Base-by-base conservation (phyloP, 1,140 invertebrate genomes). In the Phenacoccus solenopsis region DNA sequence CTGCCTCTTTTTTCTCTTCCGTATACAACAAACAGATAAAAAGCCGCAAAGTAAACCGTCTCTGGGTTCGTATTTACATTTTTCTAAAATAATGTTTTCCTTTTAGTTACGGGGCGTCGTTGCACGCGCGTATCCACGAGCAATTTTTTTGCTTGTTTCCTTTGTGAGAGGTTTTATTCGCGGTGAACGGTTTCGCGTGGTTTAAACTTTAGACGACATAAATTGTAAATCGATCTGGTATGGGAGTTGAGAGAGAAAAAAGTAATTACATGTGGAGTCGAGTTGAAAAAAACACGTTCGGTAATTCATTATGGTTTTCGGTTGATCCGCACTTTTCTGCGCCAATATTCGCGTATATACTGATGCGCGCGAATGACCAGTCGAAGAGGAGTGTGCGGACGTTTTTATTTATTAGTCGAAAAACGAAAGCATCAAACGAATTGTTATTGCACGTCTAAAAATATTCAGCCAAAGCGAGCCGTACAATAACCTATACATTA, bases 1-100 rank as follows among this genome's bases (percentile, higher is more conserved):
- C 59, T 64, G 59, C 25, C 25, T 64, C 25, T 20, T 27, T 64
- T 64, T 64, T 64, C 3, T 38, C n/a, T 38, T 38, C n/a, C 32
- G 32, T 38, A 38, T 9, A 38, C 25, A 64, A 64, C 22, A 27
- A 64, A 64, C 22, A 64, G 25, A 64, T 25, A 64, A 64, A 64
- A 64, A 64, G 25, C 59, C 59, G 16, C 59, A 64, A 64, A 64
- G 59, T 27, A 64, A 64, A 64, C 59, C 59, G 59, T 64, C 25
- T 9, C 59, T 27, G 4, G 38, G 5, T 64, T 20, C 20, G 25
- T 64, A 64, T 64, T 64, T 64, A 64, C 59, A 64, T 64, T 64
- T 64, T 64, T 27, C 20, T 27, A 64, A 64, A 64, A 64, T 64
- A 27, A 64, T 64, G 59, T 64, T 64, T 64, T 64, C 59, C 59